Conservation (phyloP, 2,113 vertebrate genomes). For the Istiophorus platypterus region DNA sequence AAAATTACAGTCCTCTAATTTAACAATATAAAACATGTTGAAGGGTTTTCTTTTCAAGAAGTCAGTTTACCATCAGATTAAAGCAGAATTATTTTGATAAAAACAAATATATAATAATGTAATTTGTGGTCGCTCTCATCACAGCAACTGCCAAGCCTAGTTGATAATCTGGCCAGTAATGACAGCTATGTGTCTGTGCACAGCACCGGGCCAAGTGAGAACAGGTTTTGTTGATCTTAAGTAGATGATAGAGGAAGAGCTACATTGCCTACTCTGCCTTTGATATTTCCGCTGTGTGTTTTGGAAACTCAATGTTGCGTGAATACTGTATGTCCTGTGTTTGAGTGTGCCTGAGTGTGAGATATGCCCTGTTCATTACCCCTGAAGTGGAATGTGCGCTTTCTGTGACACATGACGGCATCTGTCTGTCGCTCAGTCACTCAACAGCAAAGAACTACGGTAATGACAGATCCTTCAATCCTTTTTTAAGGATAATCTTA, state of each 20-base stretch:
- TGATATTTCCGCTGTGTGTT: constrained; percentile 79
- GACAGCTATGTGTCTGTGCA: constrained; percentile 68
- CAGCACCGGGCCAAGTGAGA: constrained; percentile 58
- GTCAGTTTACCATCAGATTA: constrained; percentile 3
- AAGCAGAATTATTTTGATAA: background rate
- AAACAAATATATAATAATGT: constrained; percentile 25
- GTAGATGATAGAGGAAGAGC: constrained; percentile 20
- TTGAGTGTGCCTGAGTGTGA: constrained; percentile 24
- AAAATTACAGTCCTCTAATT: background rate
- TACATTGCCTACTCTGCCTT: constrained; percentile 48
- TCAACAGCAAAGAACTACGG: background rate
- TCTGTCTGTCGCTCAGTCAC: constrained; percentile 32
- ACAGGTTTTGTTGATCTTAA: constrained; percentile 78
- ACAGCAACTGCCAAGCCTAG: constrained; percentile 11
- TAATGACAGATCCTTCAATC: constrained; percentile 16
- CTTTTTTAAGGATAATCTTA: constrained; percentile 13
- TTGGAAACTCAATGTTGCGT: constrained; percentile 66
- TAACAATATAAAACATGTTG: background rate
- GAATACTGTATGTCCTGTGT: constrained; percentile 23
- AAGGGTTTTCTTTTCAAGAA: background rate
- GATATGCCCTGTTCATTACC: constrained; percentile 63
- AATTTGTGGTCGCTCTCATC: constrained; percentile 54
- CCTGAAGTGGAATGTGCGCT: constrained; percentile 66
- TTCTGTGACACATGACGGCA: constrained; percentile 35
- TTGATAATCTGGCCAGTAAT: constrained; percentile 30